Conservation (phyloP, 2,113 vertebrate species). For the Malurus alboscapulatus region DNA sequence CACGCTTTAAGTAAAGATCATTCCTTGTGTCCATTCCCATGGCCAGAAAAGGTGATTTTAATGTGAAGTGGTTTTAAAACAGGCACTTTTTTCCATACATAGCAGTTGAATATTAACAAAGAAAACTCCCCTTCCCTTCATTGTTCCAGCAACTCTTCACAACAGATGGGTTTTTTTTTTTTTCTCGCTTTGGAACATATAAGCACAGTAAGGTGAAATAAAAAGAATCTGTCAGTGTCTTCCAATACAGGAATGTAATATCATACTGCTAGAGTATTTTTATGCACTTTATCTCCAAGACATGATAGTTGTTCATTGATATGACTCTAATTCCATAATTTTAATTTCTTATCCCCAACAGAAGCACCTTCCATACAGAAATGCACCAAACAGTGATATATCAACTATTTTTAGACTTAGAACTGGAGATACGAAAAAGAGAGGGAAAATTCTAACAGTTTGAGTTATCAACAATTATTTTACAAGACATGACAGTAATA, state of each 20-base stretch:
- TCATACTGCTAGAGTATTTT: not conserved
- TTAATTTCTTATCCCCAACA: not conserved
- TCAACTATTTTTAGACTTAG: not conserved
- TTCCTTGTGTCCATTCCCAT: not conserved
- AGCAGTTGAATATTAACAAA: not conserved
- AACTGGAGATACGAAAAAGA: not conserved
- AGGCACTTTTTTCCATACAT: not conserved
- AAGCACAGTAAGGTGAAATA: not conserved
- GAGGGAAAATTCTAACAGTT: not conserved
- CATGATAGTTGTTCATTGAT: not conserved
- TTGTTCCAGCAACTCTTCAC: not conserved
- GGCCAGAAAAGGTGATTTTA: not conserved
- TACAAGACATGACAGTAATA: not conserved
- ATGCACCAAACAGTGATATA: not conserved
- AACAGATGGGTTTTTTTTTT: not conserved
- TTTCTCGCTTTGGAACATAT: not conserved
- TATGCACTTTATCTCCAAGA: not conserved
- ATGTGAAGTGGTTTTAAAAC: not conserved
- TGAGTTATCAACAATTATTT: not conserved
- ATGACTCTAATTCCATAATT: not conserved
- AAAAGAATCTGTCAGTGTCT: not conserved
- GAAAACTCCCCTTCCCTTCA: not conserved
- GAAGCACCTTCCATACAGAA: not conserved
- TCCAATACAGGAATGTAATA: not conserved
- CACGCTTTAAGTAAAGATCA: not conserved